A percentile compares a stretch with the other conserved stretches of the same genome.
phyloP scores from a whole-genome alignment of 2,113 vertebrate species.

The Phalacrocorax carbo region DNA sequence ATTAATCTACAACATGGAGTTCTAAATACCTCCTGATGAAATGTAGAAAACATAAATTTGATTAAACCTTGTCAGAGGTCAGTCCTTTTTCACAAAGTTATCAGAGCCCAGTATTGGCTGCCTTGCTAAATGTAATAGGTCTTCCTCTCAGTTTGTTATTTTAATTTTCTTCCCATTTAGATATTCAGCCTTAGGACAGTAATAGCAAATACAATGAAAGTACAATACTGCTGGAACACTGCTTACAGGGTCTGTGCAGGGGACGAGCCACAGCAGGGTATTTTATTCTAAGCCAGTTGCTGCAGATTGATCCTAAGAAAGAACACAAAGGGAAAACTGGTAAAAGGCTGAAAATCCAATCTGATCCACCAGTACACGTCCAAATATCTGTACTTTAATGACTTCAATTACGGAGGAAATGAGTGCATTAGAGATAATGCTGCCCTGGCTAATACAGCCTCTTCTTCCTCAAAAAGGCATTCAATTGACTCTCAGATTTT shows the following conservation, averaged over 20 bases:
- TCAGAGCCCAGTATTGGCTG: background rate
- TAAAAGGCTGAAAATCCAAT: constrained; percentile 29
- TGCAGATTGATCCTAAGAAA: constrained; percentile 1
- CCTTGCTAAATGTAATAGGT: background rate
- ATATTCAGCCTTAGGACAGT: background rate
- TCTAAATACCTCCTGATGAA: background rate
- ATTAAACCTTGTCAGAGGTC: background rate
- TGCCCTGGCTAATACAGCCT: background rate
- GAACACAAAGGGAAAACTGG: background rate
- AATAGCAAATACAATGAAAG: background rate
- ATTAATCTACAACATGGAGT: background rate
- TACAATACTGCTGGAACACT: background rate
- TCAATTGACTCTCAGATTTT: background rate
- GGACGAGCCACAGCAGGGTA: background rate
- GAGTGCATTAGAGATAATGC: background rate
- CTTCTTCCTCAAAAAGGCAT: background rate
- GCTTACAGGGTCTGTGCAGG: background rate
- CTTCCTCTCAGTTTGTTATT: background rate
- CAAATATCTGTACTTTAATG: background rate
- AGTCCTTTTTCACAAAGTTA: background rate
- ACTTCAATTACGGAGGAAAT: constrained; percentile 15
- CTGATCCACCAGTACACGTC: background rate
- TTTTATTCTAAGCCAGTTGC: background rate
- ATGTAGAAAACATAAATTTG: background rate
- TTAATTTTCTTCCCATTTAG: background rate